Evolutionary conservation across 2,888 invertebrate species (phyloP), one percentile per base, ranked within the genome.

Genomic region (Thymelicus lineola): DNA sequence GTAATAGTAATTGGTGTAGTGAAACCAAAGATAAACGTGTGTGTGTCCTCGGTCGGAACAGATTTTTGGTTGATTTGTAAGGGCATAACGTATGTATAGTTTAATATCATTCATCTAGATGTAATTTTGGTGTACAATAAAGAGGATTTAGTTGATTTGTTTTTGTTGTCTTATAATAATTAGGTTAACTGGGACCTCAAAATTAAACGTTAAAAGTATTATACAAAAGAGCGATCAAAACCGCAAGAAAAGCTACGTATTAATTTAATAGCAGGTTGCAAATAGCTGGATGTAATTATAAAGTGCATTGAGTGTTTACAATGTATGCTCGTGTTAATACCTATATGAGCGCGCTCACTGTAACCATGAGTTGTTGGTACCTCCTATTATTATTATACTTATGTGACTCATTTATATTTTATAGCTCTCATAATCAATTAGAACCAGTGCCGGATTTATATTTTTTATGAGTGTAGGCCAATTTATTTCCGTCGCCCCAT

Each of bases 251-350:
- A 48, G 35, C 35, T n/a, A 48, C 12, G 45, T 42, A 65, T 53
- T 50, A 53, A 9, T n/a, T 9, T 55, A 57, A 64, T 65, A 35
- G 42, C 46, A 46, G 65, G 55, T 57, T 57, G 65, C 57, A 57
- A 65, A 65, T 64, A 28, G 55, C 45, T 10, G 45, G 55, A 1
- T 55, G 38, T 57, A 65, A 65, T 65, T 57, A 55, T 64, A 57
- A 65, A 65, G 57, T 57, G 57, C 65, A 65, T 55, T 9, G 15
- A 48, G 50, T 50, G 64, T 65, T 64, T 57, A 65, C 57, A 57
- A 45, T 57, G 64, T 65, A 64, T 64, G 65, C 28, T 35, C 45
- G 45, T 46, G 65, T 45, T 57, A 65, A 48, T 62, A 62, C 48
- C n/a, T n/a, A n/a, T 46, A 61, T 46, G 28, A 28, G n/a, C 48